Conservation (phyloP, 2,797 vertebrate genomes). For the Centroberyx gerrardi region DNA sequence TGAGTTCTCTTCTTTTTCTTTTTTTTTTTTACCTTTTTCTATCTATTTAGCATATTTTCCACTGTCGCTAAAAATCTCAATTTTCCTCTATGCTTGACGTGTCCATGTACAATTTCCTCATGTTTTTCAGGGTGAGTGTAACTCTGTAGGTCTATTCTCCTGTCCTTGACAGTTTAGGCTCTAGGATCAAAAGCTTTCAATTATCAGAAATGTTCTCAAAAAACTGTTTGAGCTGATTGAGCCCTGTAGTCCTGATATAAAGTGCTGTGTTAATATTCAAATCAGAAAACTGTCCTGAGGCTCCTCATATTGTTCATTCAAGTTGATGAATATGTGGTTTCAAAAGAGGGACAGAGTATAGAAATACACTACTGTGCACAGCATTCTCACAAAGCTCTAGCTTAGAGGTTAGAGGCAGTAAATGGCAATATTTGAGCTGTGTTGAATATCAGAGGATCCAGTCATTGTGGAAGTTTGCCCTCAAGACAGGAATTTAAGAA, state of each 20-base stretch:
- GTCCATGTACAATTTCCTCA: background rate
- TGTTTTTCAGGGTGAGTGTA: background rate
- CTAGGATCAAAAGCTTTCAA: conserved; percentile 71
- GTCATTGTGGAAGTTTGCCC: conserved; percentile 26
- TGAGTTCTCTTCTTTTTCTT: background rate
- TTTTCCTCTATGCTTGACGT: background rate
- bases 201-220: conserved; percentile 57
- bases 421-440: conserved; percentile 36
- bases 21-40: conserved; percentile 24
- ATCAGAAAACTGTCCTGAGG: conserved; percentile 65
- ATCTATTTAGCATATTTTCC: conserved; percentile 28
- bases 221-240: conserved; percentile 69
- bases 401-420: conserved; percentile 22
- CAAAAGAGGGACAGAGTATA: conserved; percentile 56
- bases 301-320: conserved; percentile 59
- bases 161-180: conserved; percentile 37
- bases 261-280: conserved; percentile 68
- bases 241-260: conserved; percentile 60
- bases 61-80: background rate
- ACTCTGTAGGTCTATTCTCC: conserved; percentile 33
- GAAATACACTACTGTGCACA: conserved; percentile 57
- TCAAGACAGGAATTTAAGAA: background rate
- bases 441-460: conserved; percentile 45
- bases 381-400: conserved; percentile 32
- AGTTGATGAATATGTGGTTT: conserved; percentile 59